A percentile compares a stretch with the other conserved stretches of the same genome.
phyloP scores from a whole-genome alignment of 2,888 invertebrate genomes.

The Dasypogon diadema region DNA sequence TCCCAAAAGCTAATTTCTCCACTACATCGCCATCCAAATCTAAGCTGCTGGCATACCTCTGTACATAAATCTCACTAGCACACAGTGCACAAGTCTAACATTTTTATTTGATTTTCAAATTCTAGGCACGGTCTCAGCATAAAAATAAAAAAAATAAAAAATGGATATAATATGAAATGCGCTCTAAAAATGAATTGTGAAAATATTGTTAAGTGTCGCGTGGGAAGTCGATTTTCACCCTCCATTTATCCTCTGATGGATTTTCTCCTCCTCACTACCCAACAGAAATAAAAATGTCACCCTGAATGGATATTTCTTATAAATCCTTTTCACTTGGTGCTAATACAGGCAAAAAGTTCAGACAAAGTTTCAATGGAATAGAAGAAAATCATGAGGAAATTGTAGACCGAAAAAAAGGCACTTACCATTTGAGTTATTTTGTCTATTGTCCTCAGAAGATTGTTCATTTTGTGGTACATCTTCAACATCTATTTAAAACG shows the following conservation, averaged over 20 bases:
- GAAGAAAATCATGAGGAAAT: not conserved
- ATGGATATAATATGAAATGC: constrained; percentile 17
- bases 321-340: not conserved
- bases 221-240: constrained; percentile 55
- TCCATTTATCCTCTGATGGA: constrained; percentile 54
- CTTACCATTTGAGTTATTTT: constrained; percentile 64
- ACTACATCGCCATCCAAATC: too few species aligned
- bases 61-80: not conserved
- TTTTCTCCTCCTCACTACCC: constrained; percentile 13
- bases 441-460: constrained; percentile 40
- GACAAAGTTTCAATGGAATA: not conserved
- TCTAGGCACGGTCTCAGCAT: constrained; percentile 50
- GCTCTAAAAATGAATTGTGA: constrained; percentile 25
- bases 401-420: constrained; percentile 40
- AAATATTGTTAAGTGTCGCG: constrained; percentile 44
- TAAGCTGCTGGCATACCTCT: not conserved
- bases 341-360: constrained; percentile 54
- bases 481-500: constrained; percentile 31
- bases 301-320: not conserved
- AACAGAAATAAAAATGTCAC: constrained; percentile 1
- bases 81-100: constrained; percentile 6
- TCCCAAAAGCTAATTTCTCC: too few species aligned
- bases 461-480: constrained; percentile 21
- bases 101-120: constrained; percentile 48
- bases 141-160: constrained; percentile 25